Percentiles rank a stretch among this genome's conserved stretches.
Evolutionary conservation across 2,888 invertebrate species (phyloP).

Genomic region (Thyatira batis): DNA sequence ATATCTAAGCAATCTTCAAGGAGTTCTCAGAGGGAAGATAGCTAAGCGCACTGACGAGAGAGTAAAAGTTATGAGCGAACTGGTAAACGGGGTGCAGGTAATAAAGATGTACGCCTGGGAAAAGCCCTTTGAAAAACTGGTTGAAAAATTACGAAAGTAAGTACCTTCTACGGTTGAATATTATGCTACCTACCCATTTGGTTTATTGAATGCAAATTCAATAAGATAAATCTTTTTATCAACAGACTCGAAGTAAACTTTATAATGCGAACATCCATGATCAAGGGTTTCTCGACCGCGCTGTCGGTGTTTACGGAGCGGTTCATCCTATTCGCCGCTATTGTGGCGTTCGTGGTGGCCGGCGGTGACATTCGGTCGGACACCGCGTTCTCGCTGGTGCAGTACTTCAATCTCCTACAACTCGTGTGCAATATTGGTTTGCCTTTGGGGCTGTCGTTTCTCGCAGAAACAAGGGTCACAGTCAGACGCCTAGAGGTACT

Average conservation of each 20-base stretch:
- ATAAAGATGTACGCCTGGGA: conserved; percentile 96
- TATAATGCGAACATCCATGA: conserved; percentile 85
- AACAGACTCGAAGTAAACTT: conserved; percentile 86
- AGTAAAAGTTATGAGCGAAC: conserved; percentile 90
- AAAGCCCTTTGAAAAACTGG: conserved; percentile 87
- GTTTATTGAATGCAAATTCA: neutral
- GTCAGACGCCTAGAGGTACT: conserved; percentile 83
- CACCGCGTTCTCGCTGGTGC: conserved; percentile 89
- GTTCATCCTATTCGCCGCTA: conserved; percentile 89
- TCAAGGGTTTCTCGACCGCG: conserved; percentile 85
- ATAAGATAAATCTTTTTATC: conserved; percentile 9
- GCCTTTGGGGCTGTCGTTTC: conserved; percentile 82
- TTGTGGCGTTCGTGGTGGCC: conserved; percentile 87
- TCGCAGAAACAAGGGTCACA: conserved; percentile 85
- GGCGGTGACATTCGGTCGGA: conserved; percentile 84
- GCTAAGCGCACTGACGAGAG: conserved; percentile 88
- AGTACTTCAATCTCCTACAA: conserved; percentile 89
- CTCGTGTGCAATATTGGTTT: conserved; percentile 85
- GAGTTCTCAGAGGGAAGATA: conserved; percentile 81
- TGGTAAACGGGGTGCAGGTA: conserved; percentile 89
- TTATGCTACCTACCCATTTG: no score
- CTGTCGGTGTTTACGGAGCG: conserved; percentile 91
- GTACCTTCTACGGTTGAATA: no score
- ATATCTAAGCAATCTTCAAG: conserved; percentile 72
- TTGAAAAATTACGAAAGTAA: conserved; percentile 86